Evolutionary conservation across 2,113 vertebrate genomes (phyloP).

Genomic region (Alethe castanea): DNA sequence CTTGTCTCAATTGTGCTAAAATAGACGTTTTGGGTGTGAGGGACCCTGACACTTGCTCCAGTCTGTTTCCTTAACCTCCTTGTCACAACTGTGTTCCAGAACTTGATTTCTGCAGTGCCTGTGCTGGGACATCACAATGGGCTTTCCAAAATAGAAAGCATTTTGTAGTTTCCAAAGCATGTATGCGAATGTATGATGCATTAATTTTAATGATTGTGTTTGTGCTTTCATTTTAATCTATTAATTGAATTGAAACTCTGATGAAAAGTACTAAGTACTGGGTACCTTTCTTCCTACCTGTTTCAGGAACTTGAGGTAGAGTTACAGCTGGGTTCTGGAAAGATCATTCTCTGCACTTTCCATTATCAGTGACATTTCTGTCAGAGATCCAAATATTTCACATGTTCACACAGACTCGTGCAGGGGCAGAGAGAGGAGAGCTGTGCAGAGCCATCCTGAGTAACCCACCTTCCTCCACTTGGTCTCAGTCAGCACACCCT

Average conservation of each 20-base stretch:
- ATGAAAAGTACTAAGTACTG: not conserved
- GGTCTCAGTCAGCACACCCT: not conserved
- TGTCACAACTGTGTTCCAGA: not conserved
- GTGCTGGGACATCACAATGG: not conserved
- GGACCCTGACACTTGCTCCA: not conserved
- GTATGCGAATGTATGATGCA: not conserved
- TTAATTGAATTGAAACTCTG: not conserved
- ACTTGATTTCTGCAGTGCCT: not conserved
- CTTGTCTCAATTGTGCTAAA: not conserved
- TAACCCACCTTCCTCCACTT: not conserved
- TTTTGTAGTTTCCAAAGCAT: not conserved
- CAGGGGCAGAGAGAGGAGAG: not conserved
- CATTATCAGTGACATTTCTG: not conserved
- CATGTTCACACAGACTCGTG: fast-evolving
- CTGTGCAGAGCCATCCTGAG: not conserved
- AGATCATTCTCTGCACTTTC: fast-evolving
- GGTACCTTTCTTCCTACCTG: not conserved
- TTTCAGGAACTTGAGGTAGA: not conserved
- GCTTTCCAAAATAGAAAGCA: not conserved
- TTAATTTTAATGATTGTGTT: not conserved
- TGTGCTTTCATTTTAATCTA: not conserved
- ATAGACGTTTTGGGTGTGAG: not conserved
- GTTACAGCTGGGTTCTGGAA: not conserved
- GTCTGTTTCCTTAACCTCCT: not conserved
- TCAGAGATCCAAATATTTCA: not conserved